These are phyloP conservation scores for Heterodera filipjevi DNA, from an alignment of 2,888 invertebrate genomes.

Conservation along the genomic window DNA sequence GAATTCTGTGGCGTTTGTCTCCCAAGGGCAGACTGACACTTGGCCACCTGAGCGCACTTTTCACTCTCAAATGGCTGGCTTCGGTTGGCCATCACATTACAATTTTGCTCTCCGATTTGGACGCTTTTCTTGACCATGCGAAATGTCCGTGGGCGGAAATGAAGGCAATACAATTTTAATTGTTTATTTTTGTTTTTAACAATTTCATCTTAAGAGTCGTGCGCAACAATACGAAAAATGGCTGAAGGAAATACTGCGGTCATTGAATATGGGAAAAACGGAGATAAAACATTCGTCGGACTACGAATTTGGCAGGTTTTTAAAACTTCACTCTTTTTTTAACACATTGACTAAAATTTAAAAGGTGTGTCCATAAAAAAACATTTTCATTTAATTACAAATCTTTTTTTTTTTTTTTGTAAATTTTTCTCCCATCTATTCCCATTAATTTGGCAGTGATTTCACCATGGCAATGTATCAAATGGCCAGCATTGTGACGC, in stretches of 20 bases:
- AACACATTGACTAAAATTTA: too few relatives aligned
- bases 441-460: conserved; percentile 48
- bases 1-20: conserved; percentile 43
- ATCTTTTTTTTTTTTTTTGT: too few relatives aligned
- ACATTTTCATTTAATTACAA: too few relatives aligned
- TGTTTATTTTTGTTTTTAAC: conserved; percentile 10
- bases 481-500: conserved; percentile 57
- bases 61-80: conserved; percentile 38
- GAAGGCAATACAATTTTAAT: conserved; percentile 26
- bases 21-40: conserved; percentile 45
- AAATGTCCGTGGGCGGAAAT: conserved; percentile 55
- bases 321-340: too few relatives aligned
- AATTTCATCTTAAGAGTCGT: conserved; percentile 22
- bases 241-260: conserved; percentile 34
- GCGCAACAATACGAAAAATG: conserved; percentile 40
- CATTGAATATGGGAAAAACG: conserved; percentile 38
- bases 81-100: conserved; percentile 34
- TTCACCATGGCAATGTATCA: conserved; percentile 63
- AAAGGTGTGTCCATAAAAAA: too few relatives aligned
- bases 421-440: neutral
- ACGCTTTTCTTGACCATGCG: conserved; percentile 60
- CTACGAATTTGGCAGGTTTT: conserved; percentile 40
- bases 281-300: conserved; percentile 39
- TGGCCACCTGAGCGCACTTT: conserved; percentile 42
- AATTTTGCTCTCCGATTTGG: conserved; percentile 58